These are phyloP conservation scores for Tetragonisca angustula DNA, from an alignment of 2,888 invertebrate species.

Conservation along the genomic window DNA sequence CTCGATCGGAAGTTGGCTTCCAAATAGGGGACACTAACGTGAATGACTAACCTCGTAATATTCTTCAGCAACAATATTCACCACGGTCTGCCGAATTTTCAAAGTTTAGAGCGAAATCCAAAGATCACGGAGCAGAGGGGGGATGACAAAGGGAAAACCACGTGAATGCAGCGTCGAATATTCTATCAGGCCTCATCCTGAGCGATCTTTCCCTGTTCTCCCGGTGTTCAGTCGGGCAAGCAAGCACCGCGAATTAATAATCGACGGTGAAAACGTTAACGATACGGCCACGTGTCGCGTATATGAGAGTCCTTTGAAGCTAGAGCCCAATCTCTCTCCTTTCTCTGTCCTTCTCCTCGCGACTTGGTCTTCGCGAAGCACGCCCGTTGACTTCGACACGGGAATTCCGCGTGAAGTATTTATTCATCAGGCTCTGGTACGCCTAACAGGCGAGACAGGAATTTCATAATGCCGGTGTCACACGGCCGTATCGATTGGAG, in stretches of 20 bases:
- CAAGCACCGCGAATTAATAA: background rate
- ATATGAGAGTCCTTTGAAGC: constrained; percentile 21
- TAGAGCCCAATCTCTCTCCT: background rate
- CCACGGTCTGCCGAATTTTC: background rate
- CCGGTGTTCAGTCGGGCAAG: background rate
- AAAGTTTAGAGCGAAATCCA: background rate
- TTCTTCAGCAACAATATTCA: too few species aligned
- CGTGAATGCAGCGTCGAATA: constrained; percentile 23
- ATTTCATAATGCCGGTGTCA: constrained; percentile 73
- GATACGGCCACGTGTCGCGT: background rate
- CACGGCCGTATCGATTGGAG: constrained; percentile 67
- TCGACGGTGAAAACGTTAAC: background rate
- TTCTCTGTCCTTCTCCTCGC: background rate
- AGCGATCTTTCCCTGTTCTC: background rate
- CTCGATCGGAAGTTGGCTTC: too few species aligned
- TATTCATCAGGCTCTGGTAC: constrained; percentile 71
- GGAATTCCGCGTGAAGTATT: constrained; percentile 71
- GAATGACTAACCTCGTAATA: too few species aligned
- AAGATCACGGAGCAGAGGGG: background rate
- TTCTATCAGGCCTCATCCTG: constrained; percentile 15
- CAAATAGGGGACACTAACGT: too few species aligned
- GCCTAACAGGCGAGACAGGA: constrained; percentile 67
- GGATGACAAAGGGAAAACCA: background rate
- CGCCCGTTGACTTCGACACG: constrained; percentile 61
- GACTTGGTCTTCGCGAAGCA: constrained; percentile 58